A percentile compares a stretch with the other conserved stretches of the same genome.
These are phyloP conservation scores for Gadopsis bispinosus DNA, from an alignment of 2,797 vertebrate genomes.

Conservation along the genomic window DNA sequence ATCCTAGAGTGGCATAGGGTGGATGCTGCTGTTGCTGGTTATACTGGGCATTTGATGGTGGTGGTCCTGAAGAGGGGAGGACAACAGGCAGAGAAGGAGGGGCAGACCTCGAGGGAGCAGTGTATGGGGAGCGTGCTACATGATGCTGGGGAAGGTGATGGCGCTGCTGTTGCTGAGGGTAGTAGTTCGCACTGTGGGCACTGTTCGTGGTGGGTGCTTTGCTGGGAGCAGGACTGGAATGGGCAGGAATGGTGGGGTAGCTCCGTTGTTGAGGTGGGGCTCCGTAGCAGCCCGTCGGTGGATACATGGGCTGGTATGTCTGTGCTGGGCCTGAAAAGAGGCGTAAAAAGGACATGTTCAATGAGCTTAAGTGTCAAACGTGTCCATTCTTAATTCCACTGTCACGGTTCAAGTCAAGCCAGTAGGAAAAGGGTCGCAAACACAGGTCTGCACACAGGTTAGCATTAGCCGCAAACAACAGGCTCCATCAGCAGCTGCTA, in stretches of 20 bases:
- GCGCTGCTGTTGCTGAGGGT: slow-evolving; percentile 60
- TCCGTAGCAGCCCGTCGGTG: slow-evolving; percentile 84
- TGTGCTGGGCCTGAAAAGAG: slow-evolving; percentile 88
- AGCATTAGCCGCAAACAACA: slow-evolving; percentile 15
- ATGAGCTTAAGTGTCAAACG: neutral
- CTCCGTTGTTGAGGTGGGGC: slow-evolving; percentile 82
- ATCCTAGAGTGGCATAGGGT: slow-evolving; percentile 74
- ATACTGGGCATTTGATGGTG: slow-evolving; percentile 78
- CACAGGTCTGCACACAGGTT: neutral
- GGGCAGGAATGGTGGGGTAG: slow-evolving; percentile 84
- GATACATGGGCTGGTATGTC: slow-evolving; percentile 82
- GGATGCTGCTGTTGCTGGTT: slow-evolving; percentile 68
- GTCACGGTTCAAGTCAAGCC: neutral
- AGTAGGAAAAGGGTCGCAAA: neutral
- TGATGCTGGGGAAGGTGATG: slow-evolving; percentile 79
- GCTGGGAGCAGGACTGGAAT: slow-evolving; percentile 84
- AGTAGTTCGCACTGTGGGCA: slow-evolving; percentile 86
- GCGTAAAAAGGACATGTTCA: neutral
- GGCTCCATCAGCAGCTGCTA: slow-evolving; percentile 31
- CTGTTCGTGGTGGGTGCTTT: slow-evolving; percentile 87
- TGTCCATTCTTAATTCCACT: neutral
- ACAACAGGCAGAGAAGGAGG: slow-evolving; percentile 79
- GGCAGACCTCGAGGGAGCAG: slow-evolving; percentile 71
- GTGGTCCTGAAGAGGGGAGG: slow-evolving; percentile 68
- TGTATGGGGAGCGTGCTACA: slow-evolving; percentile 75